These are phyloP conservation scores for Drosophila anomelani DNA, from an alignment of 2,888 invertebrate genomes.

Conservation along the genomic window DNA sequence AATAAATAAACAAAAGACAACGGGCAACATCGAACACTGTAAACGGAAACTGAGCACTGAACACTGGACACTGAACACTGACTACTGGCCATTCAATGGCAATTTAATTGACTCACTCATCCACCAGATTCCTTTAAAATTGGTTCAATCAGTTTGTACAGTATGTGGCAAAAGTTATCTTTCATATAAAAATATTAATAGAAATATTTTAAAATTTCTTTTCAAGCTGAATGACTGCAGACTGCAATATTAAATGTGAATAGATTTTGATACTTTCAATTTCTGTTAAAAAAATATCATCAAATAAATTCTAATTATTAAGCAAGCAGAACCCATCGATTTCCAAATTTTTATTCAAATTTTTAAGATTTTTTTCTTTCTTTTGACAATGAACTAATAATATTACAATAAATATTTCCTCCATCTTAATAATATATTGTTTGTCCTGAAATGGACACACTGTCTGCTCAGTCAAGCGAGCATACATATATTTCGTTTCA, in stretches of 20 bases:
- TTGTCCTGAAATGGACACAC: constrained; percentile 11
- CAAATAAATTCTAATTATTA: not conserved
- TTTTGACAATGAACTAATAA: not conserved
- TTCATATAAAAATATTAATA: not conserved
- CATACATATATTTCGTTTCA: constrained; percentile 49
- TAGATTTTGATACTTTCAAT: not conserved
- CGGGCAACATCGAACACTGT: constrained; percentile 35
- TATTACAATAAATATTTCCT: not conserved
- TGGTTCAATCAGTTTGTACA: constrained; percentile 16
- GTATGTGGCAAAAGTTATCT: constrained; percentile 1
- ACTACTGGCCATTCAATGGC: constrained; percentile 36
- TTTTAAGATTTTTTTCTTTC: too few species aligned
- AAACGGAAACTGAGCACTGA: constrained; percentile 32
- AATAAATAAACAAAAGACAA: constrained; percentile 65
- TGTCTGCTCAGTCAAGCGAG: constrained; percentile 15
- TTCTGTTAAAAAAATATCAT: not conserved
- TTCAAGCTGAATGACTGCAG: too few species aligned
- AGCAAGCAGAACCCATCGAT: not conserved
- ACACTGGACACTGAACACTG: constrained; percentile 14
- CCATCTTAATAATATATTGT: not conserved
- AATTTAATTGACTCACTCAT: constrained; percentile 64
- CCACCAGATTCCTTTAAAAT: constrained; percentile 30
- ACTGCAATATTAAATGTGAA: not conserved
- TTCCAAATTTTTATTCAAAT: too few species aligned
- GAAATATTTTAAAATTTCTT: not conserved